Percentiles rank a stretch among this genome's conserved stretches.
phyloP scores from a whole-genome alignment of 2,888 invertebrate genomes.

The Entomobrya proxima region DNA sequence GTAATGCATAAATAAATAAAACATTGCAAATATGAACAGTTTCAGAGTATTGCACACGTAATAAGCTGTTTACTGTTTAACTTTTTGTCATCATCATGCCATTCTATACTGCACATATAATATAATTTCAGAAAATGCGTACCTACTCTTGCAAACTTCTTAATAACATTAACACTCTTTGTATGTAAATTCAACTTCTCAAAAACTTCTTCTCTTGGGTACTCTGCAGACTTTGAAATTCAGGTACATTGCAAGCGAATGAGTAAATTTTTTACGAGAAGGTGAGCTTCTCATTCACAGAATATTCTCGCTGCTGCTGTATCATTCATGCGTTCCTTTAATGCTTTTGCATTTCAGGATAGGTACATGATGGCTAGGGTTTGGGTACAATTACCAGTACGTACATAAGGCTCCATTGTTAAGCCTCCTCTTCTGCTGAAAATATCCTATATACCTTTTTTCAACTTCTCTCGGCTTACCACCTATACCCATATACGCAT shows the following conservation, averaged over 20 bases:
- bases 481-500: not conserved
- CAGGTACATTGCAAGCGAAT: conserved; percentile 18
- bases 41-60: no score
- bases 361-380: not conserved
- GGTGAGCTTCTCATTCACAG: conserved; percentile 43
- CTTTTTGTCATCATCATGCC: not conserved
- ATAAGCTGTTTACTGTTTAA: no score
- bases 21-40: no score
- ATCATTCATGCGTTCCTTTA: conserved; percentile 23
- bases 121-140: not conserved
- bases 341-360: conserved; percentile 4
- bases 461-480: not conserved
- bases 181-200: not conserved
- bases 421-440: not conserved
- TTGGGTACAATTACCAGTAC: not conserved
- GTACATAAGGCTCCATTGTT: not conserved
- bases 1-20: no score
- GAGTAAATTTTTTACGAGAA: conserved; percentile 38
- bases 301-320: conserved; percentile 20
- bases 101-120: not conserved
- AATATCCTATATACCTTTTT: not conserved
- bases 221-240: conserved; percentile 7
- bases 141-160: not conserved
- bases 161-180: no score
- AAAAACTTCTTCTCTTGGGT: conserved; percentile 23